Conservation (phyloP, 2,113 vertebrate genomes). For the Excalfactoria chinensis region DNA sequence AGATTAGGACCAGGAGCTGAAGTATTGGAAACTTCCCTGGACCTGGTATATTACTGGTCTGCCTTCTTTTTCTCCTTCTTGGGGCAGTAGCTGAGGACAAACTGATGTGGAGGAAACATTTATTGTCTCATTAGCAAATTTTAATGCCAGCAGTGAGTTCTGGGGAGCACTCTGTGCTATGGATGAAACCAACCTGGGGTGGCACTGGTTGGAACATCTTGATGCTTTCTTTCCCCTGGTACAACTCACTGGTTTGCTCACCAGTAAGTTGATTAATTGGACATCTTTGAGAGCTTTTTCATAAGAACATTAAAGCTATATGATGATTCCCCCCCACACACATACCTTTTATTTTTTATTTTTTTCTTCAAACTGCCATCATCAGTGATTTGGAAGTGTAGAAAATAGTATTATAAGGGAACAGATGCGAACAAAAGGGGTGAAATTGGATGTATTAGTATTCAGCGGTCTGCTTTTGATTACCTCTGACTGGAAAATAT, state of each 20-base stretch:
- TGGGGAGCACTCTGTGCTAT: not conserved
- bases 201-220: not conserved
- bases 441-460: constrained; percentile 97
- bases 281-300: constrained; percentile 36
- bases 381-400: constrained; percentile 81
- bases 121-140: not conserved
- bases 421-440: constrained; percentile 93
- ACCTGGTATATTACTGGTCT: not conserved
- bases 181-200: not conserved
- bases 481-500: constrained; percentile 94
- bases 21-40: not conserved
- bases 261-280: constrained; percentile 58
- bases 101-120: not conserved
- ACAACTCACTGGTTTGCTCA: not conserved
- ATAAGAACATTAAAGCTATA: constrained; percentile 15
- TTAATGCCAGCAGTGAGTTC: not conserved
- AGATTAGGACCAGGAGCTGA: not conserved
- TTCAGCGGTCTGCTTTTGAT: constrained; percentile 92
- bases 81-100: not conserved
- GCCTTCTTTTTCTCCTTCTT: not conserved
- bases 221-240: not conserved
- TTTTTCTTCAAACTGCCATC: constrained; percentile 28
- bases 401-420: constrained; percentile 87
- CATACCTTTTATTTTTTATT: not conserved
- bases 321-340: accelerated